phyloP scores from a whole-genome alignment of 2,113 vertebrate species.

The Solea senegalensis region DNA sequence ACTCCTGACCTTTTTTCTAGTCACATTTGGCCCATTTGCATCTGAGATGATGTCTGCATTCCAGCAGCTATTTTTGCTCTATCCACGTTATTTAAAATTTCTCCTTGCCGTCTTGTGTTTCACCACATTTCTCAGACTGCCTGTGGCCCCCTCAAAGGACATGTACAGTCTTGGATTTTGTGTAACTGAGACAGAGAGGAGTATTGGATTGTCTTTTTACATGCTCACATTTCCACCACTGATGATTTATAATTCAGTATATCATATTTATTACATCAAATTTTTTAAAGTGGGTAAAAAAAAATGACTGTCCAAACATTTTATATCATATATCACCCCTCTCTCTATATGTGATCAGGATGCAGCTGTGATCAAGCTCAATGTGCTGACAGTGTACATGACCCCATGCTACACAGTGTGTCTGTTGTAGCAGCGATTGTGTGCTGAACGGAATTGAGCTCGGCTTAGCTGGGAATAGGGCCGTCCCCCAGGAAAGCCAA shows the following conservation, averaged over 20 bases:
- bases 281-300: neutral
- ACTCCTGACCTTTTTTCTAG: too few relatives aligned
- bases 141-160: neutral
- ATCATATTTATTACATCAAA: neutral
- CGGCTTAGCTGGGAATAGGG: constrained; percentile 45
- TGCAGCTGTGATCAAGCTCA: neutral
- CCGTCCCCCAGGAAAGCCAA: constrained; percentile 58
- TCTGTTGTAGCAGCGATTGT: constrained; percentile 7
- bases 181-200: neutral
- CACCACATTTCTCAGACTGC: constrained; percentile 2
- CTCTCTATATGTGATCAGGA: neutral
- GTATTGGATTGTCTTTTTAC: neutral
- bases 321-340: neutral
- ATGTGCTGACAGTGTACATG: constrained; percentile 7
- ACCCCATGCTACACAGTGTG: neutral
- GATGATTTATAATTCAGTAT: neutral
- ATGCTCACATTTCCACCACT: neutral
- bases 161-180: neutral
- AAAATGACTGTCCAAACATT: neutral
- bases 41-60: neutral
- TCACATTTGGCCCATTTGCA: too few relatives aligned
- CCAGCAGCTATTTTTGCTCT: neutral
- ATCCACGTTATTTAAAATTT: neutral
- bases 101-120: neutral
- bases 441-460: constrained; percentile 32